Evolutionary conservation across 2,888 invertebrate species (phyloP), one percentile per base, ranked within the genome.

Genomic region (Standfussiana lucernea): DNA sequence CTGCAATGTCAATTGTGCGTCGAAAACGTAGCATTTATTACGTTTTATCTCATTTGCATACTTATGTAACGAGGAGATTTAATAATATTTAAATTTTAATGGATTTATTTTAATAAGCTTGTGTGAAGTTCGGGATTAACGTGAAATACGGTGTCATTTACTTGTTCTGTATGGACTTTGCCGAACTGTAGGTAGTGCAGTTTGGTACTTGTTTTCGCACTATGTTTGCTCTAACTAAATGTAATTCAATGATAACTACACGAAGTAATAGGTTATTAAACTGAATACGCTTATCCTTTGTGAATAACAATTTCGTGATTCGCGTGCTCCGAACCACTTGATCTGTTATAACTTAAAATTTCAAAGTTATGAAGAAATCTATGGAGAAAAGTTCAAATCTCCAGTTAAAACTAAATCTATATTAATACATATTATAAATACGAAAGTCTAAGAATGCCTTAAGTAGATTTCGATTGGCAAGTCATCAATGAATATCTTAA

Each of bases 21-120:
- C 42, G 85, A 75, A 83, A 73, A 80, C 65, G 66, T 42, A 47
- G 74, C 76, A 53, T 85, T 82, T 77, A 87, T 85, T 76, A 47
- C 72, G 21, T 40, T 85, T 81, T 70, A 76, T 70, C 66, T 87
- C 70, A 76, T 80, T 87, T 75, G 24, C 72, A 86, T 80, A 72
- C n/a, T 83, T 71, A 79, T 71, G 75, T 79, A 74, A 77, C 56
- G 70, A 77, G 53, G 78, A 45, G 69, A 83, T 72, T 77, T 45
- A 86, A 86, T 83, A 77, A 64, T 82, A 82, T 82, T 82, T 32
- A 77, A 82, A 82, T 82, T 77, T 86, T 66, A 72, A 70, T 67
- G 59, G 47, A 86, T 82, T 70, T 70, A 72, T 86, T 82, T 86
- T 82, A 83, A 61, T 86, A 83, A 77, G 66, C 77, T 69, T 13